phyloP scores from a whole-genome alignment of 1,140 invertebrate genomes.

The Sitodiplosis mosellana region DNA sequence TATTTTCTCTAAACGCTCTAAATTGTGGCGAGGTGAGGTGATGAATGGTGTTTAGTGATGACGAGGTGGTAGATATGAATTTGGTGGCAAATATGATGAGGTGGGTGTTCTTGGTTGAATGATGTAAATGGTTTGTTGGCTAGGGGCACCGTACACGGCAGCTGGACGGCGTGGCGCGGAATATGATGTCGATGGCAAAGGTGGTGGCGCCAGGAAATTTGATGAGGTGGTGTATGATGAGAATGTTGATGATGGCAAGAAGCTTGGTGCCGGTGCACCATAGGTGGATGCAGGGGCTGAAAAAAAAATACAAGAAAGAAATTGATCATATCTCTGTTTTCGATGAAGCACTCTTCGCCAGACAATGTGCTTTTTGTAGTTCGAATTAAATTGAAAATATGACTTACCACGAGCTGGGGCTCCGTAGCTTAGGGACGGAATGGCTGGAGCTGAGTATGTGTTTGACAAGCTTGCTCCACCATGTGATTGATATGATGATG shows the following conservation, averaged over 20 bases:
- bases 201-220: not conserved
- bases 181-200: not conserved
- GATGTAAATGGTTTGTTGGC: not conserved
- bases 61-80: too few relatives aligned
- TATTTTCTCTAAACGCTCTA: too few relatives aligned
- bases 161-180: not conserved
- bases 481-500: too few relatives aligned
- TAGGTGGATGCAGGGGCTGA: conserved; percentile 30
- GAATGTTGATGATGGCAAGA: not conserved
- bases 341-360: too few relatives aligned
- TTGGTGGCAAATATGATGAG: not conserved
- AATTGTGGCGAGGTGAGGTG: too few relatives aligned
- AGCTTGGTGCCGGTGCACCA: conserved; percentile 20
- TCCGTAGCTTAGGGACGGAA: too few relatives aligned
- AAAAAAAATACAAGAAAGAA: conserved; percentile 11
- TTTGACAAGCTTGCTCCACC: too few relatives aligned
- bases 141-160: not conserved
- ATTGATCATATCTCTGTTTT: too few relatives aligned
- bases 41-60: too few relatives aligned
- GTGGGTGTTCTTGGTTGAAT: not conserved
- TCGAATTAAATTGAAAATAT: conserved; percentile 10
- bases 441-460: too few relatives aligned
- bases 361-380: too few relatives aligned
- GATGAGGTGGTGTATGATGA: not conserved
- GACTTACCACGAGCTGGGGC: too few relatives aligned